A percentile compares a stretch with the other conserved stretches of the same genome.
These are phyloP conservation scores for Scaptomyza tumidula DNA, from an alignment of 2,888 invertebrate species.

Conservation along the genomic window DNA sequence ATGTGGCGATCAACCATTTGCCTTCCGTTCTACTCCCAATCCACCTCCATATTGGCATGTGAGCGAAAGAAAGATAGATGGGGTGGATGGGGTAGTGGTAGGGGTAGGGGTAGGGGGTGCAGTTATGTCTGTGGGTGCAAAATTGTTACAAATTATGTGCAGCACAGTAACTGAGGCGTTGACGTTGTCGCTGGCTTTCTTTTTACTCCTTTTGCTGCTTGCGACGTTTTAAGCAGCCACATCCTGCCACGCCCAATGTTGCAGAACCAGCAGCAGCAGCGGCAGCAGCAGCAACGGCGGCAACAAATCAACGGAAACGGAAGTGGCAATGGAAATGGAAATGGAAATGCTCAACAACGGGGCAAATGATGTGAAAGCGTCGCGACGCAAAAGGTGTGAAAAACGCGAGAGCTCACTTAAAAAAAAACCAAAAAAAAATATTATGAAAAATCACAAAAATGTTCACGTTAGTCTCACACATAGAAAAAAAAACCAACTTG, in stretches of 20 bases:
- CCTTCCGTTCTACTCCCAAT: too few relatives aligned
- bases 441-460: conserved; percentile 75
- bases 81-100: neutral
- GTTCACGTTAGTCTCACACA: conserved; percentile 52
- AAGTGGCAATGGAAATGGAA: conserved; percentile 78
- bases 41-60: conserved; percentile 10
- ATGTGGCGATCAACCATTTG: conserved; percentile 34
- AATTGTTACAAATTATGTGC: conserved; percentile 80
- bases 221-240: conserved; percentile 74
- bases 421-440: conserved; percentile 44
- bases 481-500: conserved; percentile 3
- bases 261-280: conserved; percentile 8
- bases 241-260: conserved; percentile 62
- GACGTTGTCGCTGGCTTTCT: conserved; percentile 30
- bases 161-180: conserved; percentile 51
- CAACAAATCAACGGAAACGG: conserved; percentile 81
- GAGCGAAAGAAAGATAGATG: neutral
- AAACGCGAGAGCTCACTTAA: conserved; percentile 38
- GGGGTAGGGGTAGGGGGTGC: neutral
- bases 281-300: conserved; percentile 23
- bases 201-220: conserved; percentile 62
- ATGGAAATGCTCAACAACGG: conserved; percentile 73
- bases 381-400: conserved; percentile 64
- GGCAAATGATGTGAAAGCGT: conserved; percentile 70
- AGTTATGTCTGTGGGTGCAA: conserved; percentile 46